Base-by-base conservation (phyloP, 1,140 invertebrate species). In the Drosophila sp. region DNA sequence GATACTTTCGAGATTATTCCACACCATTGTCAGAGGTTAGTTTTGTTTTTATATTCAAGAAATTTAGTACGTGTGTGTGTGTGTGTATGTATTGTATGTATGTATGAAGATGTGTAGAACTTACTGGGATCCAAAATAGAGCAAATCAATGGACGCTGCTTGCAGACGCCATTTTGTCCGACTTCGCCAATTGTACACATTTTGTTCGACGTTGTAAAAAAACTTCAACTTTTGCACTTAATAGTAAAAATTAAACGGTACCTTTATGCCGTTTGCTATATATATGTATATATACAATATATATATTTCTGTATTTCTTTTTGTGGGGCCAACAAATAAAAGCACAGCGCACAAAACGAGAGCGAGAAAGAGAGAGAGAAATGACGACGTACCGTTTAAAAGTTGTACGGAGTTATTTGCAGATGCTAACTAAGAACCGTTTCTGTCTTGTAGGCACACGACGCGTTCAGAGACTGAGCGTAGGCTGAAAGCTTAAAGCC, bases 121-220 rank as follows among this genome's bases (percentile, higher is more conserved):
- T 91, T 92, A 92, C 91, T 89, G 53, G 90, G 91, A 83, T 92
- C 89, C 75, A 92, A 86, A 76, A 92, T 76, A 65, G 90, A 90
- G 66, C 91, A 92, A 79, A 92, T 90, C 36, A 91, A 77, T 65
- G 90, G 89, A 29, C 83, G 89, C 70, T 82, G 79, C 69, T 91
- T 91, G 76, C 76, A 83, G 70, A 90, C 76, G 71, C 89, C 90
- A 64, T 92, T 92, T 72, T 90, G 89, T 72, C 78, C 87, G 66
- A 66, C 67, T 69, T 89, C 83, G 43, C 82, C 83, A 63, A 76
- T 73, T 50, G 82, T 54, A 43, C 83, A 78, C 82, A 87, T 87
- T 76, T 62, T 78, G 38, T 51, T 40, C 6, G 40, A 13, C 14
- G 45, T 27, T 48, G 64, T 70, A 48, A 58, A 9, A 45, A 25